Conservation (phyloP, 2,888 invertebrate species). For the Pteria penguin region DNA sequence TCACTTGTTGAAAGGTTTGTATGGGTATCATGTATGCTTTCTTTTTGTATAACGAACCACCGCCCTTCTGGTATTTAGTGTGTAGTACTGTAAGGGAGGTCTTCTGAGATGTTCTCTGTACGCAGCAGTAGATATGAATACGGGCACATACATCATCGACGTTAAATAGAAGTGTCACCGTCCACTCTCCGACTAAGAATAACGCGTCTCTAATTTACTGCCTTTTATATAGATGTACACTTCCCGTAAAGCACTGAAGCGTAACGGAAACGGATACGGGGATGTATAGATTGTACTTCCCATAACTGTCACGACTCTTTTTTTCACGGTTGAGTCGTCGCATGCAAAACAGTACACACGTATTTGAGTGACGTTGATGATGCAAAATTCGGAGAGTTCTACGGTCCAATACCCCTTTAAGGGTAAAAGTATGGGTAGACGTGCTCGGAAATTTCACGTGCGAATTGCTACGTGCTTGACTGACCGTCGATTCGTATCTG, state of each 20-base stretch:
- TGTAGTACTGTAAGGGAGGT: neutral
- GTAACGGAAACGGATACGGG: slow-evolving; percentile 5
- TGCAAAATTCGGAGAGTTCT: slow-evolving; percentile 13
- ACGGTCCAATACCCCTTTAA: slow-evolving; percentile 8
- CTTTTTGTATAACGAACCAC: neutral
- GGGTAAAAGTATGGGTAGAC: slow-evolving; percentile 22
- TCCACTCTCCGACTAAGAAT: neutral
- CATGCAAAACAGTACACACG: neutral
- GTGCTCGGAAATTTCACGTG: slow-evolving; percentile 24
- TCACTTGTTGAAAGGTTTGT: neutral
- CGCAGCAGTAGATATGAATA: no score
- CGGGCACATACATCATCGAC: no score
- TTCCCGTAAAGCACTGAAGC: neutral
- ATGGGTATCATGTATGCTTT: slow-evolving; percentile 5
- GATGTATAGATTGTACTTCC: slow-evolving; percentile 1
- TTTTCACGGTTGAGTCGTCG: neutral
- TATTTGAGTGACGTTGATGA: slow-evolving; percentile 8
- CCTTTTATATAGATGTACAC: slow-evolving; percentile 1
- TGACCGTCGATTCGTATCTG: slow-evolving; percentile 22
- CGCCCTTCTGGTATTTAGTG: neutral
- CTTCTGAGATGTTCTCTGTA: no score
- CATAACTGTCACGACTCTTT: no score
- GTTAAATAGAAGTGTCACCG: slow-evolving; percentile 8
- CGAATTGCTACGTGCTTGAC: neutral
- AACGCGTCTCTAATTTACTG: neutral